A percentile compares a stretch with the other conserved stretches of the same genome.
Evolutionary conservation across 1,140 invertebrate species (phyloP).

Genomic region (Drosophila seguyi): DNA sequence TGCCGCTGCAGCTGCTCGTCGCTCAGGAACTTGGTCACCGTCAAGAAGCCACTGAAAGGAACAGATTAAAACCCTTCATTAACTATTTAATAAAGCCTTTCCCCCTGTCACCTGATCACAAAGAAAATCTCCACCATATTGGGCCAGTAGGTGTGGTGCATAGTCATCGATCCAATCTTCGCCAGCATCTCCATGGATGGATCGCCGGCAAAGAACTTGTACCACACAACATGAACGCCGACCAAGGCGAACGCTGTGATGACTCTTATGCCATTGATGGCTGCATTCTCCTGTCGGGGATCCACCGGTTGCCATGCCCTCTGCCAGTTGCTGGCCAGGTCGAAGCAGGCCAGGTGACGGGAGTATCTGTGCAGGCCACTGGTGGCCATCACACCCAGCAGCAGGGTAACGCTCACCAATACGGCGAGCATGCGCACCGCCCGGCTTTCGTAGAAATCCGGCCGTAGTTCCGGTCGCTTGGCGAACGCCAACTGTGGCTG

Average conservation of each 20-base stretch:
- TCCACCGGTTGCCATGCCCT: constrained; percentile 10
- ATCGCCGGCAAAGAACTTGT: constrained; percentile 32
- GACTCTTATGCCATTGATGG: constrained; percentile 58
- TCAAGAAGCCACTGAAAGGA: constrained; percentile 47
- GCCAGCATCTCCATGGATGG: constrained; percentile 14
- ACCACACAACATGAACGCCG: constrained; percentile 45
- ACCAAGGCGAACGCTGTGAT: constrained; percentile 30
- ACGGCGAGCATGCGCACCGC: not conserved
- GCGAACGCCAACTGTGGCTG: constrained; percentile 21
- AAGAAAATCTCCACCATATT: constrained; percentile 56
- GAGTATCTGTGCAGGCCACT: not conserved
- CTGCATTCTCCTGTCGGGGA: constrained; percentile 32
- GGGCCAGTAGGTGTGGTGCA: constrained; percentile 30
- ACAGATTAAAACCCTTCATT: not conserved
- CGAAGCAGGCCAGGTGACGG: constrained; percentile 36
- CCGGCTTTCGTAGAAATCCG: constrained; percentile 11
- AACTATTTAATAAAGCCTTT: too few species aligned
- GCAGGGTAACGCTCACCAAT: not conserved
- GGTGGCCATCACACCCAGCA: constrained; percentile 8
- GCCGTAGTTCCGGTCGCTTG: constrained; percentile 22
- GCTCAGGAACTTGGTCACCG: constrained; percentile 48
- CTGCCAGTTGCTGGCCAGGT: constrained; percentile 48
- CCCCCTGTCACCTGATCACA: constrained; percentile 56
- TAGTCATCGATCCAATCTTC: constrained; percentile 3
- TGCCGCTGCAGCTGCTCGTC: constrained; percentile 26